Base-by-base conservation (phyloP, 92 coral and sea anemone genomes). In the Porites rus region DNA sequence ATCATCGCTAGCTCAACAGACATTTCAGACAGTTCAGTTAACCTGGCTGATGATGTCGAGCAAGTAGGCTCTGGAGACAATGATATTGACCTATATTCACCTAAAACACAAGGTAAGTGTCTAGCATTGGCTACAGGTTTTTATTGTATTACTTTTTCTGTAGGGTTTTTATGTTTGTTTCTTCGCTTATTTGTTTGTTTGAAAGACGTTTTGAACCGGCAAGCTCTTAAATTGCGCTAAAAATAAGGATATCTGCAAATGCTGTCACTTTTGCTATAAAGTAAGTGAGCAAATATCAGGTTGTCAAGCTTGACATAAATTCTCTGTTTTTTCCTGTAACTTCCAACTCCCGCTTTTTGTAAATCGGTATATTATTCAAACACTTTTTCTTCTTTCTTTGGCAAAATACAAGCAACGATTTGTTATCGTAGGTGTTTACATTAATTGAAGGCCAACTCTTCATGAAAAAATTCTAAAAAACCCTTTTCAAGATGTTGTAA, bases 231-330 rank as follows among this genome's bases (percentile, higher is more conserved):
- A 65, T 65, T 65, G 70, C 10, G 70, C 38, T 4, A 65, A 65
- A 65, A 65, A 65, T 65, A 65, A 65, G 70, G 70, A 65, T 65
- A 65, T 6, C 70, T 65, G 70, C 70, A 65, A 67, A 67, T 67
- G 31, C 31, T 63, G 24, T 54, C 2, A 54, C 60, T 54, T 54
- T 54, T 54, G 10, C 11, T 13, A 13, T 13, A 13, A 54, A 54
- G 11, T 54, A 10, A 54, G 11, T 13, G 12, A 10, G 11, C 14
- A 10, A 54, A 54, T 9, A 54, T 13, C 14, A 10, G 11, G 12
- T 10, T 13, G 11, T 54, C 14, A 10, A 54, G 13, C 12, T 54
- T 54, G 60, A 54, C 2, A 54, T 9, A 54, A 10, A 54, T 9
- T 9, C 60, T 54, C 0, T 54, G 60, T 54, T 54, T 38, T 38